phyloP scores from a whole-genome alignment of 2,888 invertebrate species.

The Ceraclea dissimilis region DNA sequence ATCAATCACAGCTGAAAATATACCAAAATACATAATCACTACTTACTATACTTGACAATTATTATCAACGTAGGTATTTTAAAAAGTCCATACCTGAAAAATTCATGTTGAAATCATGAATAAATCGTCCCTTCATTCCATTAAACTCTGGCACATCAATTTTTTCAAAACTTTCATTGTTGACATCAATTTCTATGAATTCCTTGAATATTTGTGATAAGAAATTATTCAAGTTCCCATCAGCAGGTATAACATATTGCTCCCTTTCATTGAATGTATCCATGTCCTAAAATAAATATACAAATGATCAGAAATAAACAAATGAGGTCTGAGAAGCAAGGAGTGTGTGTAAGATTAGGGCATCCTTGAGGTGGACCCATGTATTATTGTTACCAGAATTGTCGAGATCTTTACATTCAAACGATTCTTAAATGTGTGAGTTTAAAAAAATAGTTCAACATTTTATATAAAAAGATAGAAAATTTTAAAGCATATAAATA shows the following conservation, averaged over 20 bases:
- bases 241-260: neutral
- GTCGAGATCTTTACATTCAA: too few species aligned
- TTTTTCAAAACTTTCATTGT: conserved; percentile 67
- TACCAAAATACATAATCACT: conserved; percentile 11
- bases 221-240: neutral
- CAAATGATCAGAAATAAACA: neutral
- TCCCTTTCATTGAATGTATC: neutral
- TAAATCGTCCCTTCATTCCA: conserved; percentile 75
- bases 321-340: too few species aligned
- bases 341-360: too few species aligned
- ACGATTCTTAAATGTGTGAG: too few species aligned
- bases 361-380: too few species aligned
- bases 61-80: neutral
- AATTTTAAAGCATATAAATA: too few species aligned
- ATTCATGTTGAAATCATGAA: conserved; percentile 84
- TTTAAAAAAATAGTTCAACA: too few species aligned
- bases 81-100: conserved; percentile 42
- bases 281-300: neutral
- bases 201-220: conserved; percentile 54
- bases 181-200: conserved; percentile 70
- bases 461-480: too few species aligned
- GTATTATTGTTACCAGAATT: too few species aligned
- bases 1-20: conserved; percentile 67
- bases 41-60: neutral
- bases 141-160: conserved; percentile 82